phyloP scores from a whole-genome alignment of 2,797 vertebrate genomes.

The Chaetodon trifasciatus region DNA sequence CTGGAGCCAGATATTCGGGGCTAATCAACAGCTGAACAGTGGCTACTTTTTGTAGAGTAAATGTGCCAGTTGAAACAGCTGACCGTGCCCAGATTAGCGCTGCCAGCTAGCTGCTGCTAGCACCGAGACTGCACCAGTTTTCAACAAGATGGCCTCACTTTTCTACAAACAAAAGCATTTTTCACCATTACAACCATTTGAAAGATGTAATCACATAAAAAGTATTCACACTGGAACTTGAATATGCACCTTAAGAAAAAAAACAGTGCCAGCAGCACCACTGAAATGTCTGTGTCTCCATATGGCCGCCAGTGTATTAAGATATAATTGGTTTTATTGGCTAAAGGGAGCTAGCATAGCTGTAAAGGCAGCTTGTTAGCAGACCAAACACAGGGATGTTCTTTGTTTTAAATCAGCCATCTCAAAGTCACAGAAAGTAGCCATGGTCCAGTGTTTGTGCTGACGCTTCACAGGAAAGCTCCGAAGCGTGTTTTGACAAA shows the following conservation, averaged over 20 bases:
- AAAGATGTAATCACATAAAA: background rate
- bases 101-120: background rate
- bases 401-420: background rate
- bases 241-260: slow-evolving; percentile 23
- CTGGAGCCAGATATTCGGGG: background rate
- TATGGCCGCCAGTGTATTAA: background rate
- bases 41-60: slow-evolving; percentile 24
- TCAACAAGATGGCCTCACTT: background rate
- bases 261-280: background rate
- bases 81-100: background rate
- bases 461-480: slow-evolving; percentile 26
- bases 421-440: slow-evolving; percentile 16
- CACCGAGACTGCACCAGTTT: background rate
- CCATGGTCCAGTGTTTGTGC: background rate
- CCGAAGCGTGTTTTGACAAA: slow-evolving; percentile 16
- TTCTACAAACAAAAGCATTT: background rate
- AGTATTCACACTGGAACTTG: background rate
- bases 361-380: background rate
- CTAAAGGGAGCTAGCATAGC: background rate
- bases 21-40: slow-evolving; percentile 18
- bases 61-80: background rate
- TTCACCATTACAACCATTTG: background rate
- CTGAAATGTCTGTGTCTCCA: slow-evolving; percentile 5
- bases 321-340: background rate
- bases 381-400: background rate